Evolutionary conservation across 2,113 vertebrate genomes (phyloP), one percentile per base, ranked within the genome.

Genomic region (Aythya baeri): DNA sequence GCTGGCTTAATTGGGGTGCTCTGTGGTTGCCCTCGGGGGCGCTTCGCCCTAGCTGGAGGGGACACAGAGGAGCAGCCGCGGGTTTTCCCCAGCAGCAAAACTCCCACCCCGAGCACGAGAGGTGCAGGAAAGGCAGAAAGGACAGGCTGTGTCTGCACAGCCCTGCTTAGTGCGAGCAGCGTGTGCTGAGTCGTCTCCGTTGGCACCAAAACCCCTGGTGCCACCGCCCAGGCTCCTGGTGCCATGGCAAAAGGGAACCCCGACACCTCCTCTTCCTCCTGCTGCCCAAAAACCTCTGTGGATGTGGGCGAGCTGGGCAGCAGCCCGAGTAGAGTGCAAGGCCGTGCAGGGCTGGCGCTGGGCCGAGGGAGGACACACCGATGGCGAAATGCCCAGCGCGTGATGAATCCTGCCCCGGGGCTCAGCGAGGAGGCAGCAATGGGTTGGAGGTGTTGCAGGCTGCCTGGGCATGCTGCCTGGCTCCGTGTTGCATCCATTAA

Each of bases 321-420:
- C 0, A 2, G 27, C 23, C 59, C 6, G 7, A 57, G 68, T 36
- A 0, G 5, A 0, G 5, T 17, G 59, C 74, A 6, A 38, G 32
- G 67, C 67, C 13, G 27, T 18, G 77, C 29, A 2, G 23, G 2
- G 76, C 76, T 3, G 55, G 79, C 13, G 3, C 67, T 10, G 68
- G 15, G 58, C 4, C 1, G 46, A 11, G 67, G 50, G 16, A 36
- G 70, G 79, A 44, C 3, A 2, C 9, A 50, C 13, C 52, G 11
- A 12, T 61, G 81, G 87, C 54, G 65, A 11, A 0, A 0, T 44
- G 86, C 91, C 93, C 32, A 1, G 57, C 93, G 46, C 5, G 6
- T 31, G 89, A 68, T 49, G 83, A 38, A 49, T 31, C 43, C 23
- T 14, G 20, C 31, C 43, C 83, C 75, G 16, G 55, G 1, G 38